phyloP scores from a whole-genome alignment of 2,113 vertebrate genomes.

The Megaleporinus macrocephalus region DNA sequence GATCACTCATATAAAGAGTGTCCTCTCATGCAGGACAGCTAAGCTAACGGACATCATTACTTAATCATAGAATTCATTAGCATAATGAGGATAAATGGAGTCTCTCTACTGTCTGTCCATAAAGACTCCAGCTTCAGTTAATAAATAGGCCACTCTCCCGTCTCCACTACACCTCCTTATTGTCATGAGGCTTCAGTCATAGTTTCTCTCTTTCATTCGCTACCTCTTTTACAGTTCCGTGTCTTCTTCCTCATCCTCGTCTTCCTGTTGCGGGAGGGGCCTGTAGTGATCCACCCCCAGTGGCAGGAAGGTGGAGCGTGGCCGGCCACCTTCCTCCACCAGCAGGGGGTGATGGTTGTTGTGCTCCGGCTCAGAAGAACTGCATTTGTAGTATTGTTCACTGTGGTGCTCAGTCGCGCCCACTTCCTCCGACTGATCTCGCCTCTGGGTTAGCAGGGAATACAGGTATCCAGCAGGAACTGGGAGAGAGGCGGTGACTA shows the following conservation, averaged over 20 bases:
- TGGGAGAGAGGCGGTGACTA: conserved; percentile 85
- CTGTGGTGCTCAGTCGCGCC: conserved; percentile 78
- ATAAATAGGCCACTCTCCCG: conserved; percentile 1
- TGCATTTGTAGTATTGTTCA: conserved; percentile 76
- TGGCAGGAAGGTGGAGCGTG: conserved; percentile 64
- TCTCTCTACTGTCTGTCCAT: not conserved
- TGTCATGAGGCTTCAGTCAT: not conserved
- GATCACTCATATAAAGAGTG: not conserved
- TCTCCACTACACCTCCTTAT: not conserved
- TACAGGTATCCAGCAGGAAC: conserved; percentile 88
- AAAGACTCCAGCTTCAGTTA: not conserved
- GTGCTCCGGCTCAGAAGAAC: conserved; percentile 65
- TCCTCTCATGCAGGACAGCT: conserved; percentile 8
- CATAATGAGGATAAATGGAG: conserved; percentile 43
- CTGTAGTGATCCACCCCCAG: conserved; percentile 70
- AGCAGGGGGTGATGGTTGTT: conserved; percentile 39
- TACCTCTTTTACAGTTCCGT: conserved; percentile 66
- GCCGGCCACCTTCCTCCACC: conserved; percentile 51
- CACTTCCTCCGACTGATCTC: conserved; percentile 66
- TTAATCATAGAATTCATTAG: conserved; percentile 29
- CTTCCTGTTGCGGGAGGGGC: conserved; percentile 76
- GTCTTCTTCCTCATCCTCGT: conserved; percentile 69
- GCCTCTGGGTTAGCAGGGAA: conserved; percentile 69
- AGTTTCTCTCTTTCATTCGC: not conserved
- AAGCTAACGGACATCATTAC: not conserved